phyloP scores from a whole-genome alignment of 2,888 invertebrate genomes.

The Apomyelois bistriatella region DNA sequence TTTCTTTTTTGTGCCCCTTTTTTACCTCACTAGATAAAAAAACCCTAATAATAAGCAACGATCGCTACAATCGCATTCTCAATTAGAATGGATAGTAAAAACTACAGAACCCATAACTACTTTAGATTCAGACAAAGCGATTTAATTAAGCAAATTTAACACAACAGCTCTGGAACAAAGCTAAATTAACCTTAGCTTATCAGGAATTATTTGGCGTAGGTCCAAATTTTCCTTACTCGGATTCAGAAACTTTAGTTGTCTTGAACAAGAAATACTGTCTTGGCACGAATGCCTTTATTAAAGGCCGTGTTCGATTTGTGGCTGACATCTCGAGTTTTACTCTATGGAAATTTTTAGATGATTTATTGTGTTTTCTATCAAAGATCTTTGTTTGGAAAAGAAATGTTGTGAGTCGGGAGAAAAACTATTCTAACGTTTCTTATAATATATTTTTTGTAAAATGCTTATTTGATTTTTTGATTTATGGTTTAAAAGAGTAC shows the following conservation, averaged over 20 bases:
- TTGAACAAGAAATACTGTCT: constrained; percentile 38
- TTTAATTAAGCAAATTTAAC: constrained; percentile 36
- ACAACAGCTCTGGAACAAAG: constrained; percentile 41
- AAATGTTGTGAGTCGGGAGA: neutral
- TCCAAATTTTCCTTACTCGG: constrained; percentile 43
- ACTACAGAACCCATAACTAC: neutral
- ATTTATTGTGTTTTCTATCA: neutral
- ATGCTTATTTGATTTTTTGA: too few species aligned
- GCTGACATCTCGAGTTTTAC: constrained; percentile 3
- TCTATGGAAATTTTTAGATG: constrained; percentile 1
- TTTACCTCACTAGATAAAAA: too few species aligned
- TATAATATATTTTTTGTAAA: too few species aligned
- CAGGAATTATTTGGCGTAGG: constrained; percentile 57
- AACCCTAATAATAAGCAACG: too few species aligned
- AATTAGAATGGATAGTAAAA: constrained; percentile 1
- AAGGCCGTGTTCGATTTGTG: constrained; percentile 24
- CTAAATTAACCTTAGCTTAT: constrained; percentile 61
- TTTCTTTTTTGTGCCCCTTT: too few species aligned
- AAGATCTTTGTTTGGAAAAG: neutral
- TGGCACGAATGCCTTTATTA: constrained; percentile 34
- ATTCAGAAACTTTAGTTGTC: constrained; percentile 31
- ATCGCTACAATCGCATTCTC: too few species aligned
- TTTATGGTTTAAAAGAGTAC: too few species aligned
- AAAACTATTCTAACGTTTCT: too few species aligned
- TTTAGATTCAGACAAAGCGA: constrained; percentile 9